A percentile compares a stretch with the other conserved stretches of the same genome.
These are phyloP conservation scores for Rhimphoctona megacephalus DNA, from an alignment of 2,888 invertebrate genomes.

Conservation along the genomic window DNA sequence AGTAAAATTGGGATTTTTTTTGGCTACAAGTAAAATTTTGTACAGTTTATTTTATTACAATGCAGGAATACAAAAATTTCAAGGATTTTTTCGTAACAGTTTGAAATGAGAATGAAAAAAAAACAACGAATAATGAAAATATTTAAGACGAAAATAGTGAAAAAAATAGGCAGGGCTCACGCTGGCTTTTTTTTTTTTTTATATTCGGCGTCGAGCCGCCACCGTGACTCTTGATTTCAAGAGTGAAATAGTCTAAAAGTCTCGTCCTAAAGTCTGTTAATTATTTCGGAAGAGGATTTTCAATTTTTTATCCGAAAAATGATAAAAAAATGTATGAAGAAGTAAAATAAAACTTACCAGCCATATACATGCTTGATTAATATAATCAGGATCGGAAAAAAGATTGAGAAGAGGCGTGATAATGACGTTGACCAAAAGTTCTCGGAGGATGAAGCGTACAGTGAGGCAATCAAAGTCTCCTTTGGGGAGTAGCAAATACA, in stretches of 20 bases:
- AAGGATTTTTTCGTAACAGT: too few species aligned
- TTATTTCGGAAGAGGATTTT: not conserved
- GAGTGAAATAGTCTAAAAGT: too few species aligned
- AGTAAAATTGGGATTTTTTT: not conserved
- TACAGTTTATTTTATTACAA: too few species aligned
- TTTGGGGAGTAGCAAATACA: conserved; percentile 93
- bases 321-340: not conserved
- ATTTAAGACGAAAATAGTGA: too few species aligned
- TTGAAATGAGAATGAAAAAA: too few species aligned
- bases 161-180: too few species aligned
- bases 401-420: conserved; percentile 90
- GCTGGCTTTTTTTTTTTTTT: too few species aligned
- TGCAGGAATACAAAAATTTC: too few species aligned
- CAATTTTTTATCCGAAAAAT: not conserved
- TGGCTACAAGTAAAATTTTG: too few species aligned
- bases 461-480: conserved; percentile 94
- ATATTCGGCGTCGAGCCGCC: too few species aligned
- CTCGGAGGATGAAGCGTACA: conserved; percentile 91
- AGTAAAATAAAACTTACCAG: conserved; percentile 87
- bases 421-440: conserved; percentile 91
- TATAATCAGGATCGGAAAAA: conserved; percentile 95
- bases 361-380: conserved; percentile 95
- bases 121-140: too few species aligned
- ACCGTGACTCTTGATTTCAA: too few species aligned
- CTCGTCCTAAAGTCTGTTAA: not conserved